phyloP scores from a whole-genome alignment of 2,888 invertebrate genomes.

The Xanthostigma xanthostigma region DNA sequence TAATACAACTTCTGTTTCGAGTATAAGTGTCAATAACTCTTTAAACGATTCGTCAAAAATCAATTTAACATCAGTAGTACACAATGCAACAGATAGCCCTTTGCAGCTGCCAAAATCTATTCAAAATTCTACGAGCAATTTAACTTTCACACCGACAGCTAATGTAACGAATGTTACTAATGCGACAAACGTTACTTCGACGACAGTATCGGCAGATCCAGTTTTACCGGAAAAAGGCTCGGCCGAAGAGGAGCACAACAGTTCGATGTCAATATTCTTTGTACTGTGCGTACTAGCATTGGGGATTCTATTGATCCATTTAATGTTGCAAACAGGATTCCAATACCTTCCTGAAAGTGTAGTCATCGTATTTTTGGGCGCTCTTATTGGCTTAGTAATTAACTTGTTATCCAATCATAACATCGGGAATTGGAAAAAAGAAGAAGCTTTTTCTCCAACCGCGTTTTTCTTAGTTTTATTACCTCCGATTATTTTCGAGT shows the following conservation, averaged over 20 bases:
- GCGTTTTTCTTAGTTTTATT: constrained; percentile 92
- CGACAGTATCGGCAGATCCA: constrained; percentile 47
- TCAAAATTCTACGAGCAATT: no score
- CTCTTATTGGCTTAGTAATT: constrained; percentile 78
- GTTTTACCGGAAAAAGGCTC: constrained; percentile 78
- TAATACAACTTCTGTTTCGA: no score
- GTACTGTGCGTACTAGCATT: constrained; percentile 88
- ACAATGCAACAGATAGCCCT: no score
- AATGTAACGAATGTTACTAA: constrained; percentile 18
- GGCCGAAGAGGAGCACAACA: constrained; percentile 91
- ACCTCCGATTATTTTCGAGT: constrained; percentile 98
- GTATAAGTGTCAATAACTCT: no score
- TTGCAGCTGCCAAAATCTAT: no score
- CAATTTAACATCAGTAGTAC: no score
- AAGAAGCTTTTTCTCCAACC: constrained; percentile 96
- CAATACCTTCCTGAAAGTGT: constrained; percentile 96
- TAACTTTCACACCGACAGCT: constrained; percentile 6
- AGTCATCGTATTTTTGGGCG: constrained; percentile 90
- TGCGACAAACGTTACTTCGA: constrained; percentile 25
- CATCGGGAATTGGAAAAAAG: constrained; percentile 89
- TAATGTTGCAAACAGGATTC: constrained; percentile 88
- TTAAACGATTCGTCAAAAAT: no score
- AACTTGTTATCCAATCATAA: constrained; percentile 79
- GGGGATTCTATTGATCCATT: constrained; percentile 86
- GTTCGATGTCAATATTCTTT: constrained; percentile 95